phyloP scores from a whole-genome alignment of 2,113 vertebrate genomes.

The Petrocephalus microphthalmus region DNA sequence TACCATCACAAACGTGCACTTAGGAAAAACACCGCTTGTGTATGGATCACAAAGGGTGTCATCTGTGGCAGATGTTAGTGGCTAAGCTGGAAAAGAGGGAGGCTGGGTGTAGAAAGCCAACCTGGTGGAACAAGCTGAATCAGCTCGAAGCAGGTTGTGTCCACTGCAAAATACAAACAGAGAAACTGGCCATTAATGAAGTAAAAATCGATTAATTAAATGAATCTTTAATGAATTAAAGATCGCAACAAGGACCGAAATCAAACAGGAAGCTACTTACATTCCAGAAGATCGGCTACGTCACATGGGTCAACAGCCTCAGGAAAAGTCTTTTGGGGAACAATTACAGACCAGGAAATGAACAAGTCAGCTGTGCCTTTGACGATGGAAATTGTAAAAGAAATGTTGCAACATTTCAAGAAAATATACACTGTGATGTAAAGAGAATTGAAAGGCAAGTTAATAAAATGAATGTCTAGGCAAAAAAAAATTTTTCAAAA shows the following conservation, averaged over 20 bases:
- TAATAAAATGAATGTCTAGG: not conserved
- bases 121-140: slow-evolving; percentile 88
- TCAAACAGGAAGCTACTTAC: slow-evolving; percentile 61
- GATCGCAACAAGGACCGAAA: slow-evolving; percentile 35
- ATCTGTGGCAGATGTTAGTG: not conserved
- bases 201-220: too few species aligned
- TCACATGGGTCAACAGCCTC: slow-evolving; percentile 79
- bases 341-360: not conserved
- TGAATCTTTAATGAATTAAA: slow-evolving; percentile 31
- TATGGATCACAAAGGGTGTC: not conserved
- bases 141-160: slow-evolving; percentile 82
- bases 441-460: not conserved
- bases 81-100: not conserved
- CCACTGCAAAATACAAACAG: slow-evolving; percentile 66
- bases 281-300: slow-evolving; percentile 77
- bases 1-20: not conserved
- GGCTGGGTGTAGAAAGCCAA: slow-evolving; percentile 41
- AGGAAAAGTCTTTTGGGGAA: slow-evolving; percentile 64
- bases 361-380: not conserved
- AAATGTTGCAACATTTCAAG: not conserved
- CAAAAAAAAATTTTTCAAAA: not conserved
- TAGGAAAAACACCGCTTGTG: not conserved
- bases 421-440: not conserved
- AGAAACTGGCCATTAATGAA: not conserved
- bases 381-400: not conserved